Base-by-base conservation (phyloP, 2,113 vertebrate genomes). In the Hemibagrus wyckioides region DNA sequence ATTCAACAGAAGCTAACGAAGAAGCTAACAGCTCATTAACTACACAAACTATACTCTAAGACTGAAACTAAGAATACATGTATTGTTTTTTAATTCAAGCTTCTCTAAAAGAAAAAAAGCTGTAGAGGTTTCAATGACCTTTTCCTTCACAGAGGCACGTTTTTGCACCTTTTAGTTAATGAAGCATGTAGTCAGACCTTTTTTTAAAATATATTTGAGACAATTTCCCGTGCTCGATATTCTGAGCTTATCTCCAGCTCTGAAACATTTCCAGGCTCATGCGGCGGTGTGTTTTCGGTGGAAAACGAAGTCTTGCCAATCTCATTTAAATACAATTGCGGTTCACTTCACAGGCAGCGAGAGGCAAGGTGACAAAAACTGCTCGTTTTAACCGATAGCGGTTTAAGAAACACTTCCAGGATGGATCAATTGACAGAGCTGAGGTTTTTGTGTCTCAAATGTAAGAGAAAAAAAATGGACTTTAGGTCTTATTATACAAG, bases 251-350 rank as follows among this genome's bases (percentile, higher is more conserved):
- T 10, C 25, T n/a, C 21, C 0, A 23, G 28, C 13, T 5, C 76
- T 33, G 48, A 79, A 79, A 33, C 33, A 25, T 54, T 54, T 79
- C 76, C n/a, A n/a, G n/a, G n/a, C n/a, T n/a, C n/a, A n/a, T n/a
- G n/a, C 17, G 7, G 1, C 2, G 33, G 28, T 8, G 2, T 4
- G 9, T 79, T 79, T 54, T 54, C 33, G 50, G 76, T 15, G 14
- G 8, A 19, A 10, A 7, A 52, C 25, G 2, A 30, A 77, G 28
- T 28, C 41, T 48, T 28, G 44, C 28, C 44, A 54, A 54, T 52
- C 28, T 30, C 10, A 77, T 77, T 77, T 48, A 50, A 50, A 79
- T 79, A 79, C 28, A 79, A 79, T 79, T 33, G 50, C 76, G 21
- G 4, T 79, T 52, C 48, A 79, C 50, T 79, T 54, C 76, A 19